These are phyloP conservation scores for Epizoanthus scotinus DNA, from an alignment of 92 coral and sea anemone species.

Conservation along the genomic window DNA sequence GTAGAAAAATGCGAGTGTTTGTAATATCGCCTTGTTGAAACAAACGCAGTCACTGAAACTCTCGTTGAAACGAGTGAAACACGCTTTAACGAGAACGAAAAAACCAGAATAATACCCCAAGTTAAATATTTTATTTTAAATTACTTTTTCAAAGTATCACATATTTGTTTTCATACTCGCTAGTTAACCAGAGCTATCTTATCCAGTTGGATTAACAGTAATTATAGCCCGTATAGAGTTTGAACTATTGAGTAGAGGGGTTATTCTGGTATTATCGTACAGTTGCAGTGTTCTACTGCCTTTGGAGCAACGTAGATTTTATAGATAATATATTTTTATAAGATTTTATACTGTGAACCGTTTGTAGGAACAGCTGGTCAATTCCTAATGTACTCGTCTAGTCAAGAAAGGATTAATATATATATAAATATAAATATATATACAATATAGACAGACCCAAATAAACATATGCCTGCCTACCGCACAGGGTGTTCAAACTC, in stretches of 20 bases:
- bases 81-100: background rate
- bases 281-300: background rate
- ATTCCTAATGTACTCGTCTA: conserved; percentile 49
- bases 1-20: background rate
- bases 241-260: background rate
- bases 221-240: too few relatives aligned
- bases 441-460: conserved; percentile 13
- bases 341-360: conserved; percentile 74
- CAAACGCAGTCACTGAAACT: background rate
- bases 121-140: too few relatives aligned
- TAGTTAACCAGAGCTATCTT: too few relatives aligned
- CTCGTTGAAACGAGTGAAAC: background rate
- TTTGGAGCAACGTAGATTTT: conserved; percentile 58
- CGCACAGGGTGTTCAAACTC: conserved; percentile 35
- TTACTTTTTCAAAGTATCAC: background rate
- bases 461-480: conserved; percentile 27
- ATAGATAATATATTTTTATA: conserved; percentile 90
- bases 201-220: too few relatives aligned
- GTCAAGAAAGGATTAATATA: conserved; percentile 85
- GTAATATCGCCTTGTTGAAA: background rate
- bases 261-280: background rate
- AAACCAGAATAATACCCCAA: conserved; percentile 6
- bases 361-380: conserved; percentile 39
- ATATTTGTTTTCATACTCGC: background rate
- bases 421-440: conserved; percentile 65